Evolutionary conservation across 2,797 vertebrate species (phyloP), one percentile per base, ranked within the genome.

Genomic region (Tadarida brasiliensis): DNA sequence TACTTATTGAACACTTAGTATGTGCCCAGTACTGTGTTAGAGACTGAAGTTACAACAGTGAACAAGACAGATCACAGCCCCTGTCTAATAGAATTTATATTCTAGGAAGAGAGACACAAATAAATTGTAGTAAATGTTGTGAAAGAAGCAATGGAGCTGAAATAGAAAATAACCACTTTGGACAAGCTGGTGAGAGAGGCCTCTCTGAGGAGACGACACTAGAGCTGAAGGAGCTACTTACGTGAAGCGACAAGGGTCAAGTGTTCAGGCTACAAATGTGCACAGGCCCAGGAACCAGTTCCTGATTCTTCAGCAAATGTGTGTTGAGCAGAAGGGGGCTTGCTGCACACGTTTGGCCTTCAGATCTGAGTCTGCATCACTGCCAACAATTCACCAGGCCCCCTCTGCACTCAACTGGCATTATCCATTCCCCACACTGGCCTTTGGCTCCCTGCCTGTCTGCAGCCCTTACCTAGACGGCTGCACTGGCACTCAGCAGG

Each of bases 51-150:
- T 30, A 10, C 47, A 35, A 14, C n/a, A 33, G 15, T 28, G 22
- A 33, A 76, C 26, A 74, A 74, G 51, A 76, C 33, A 71, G 20
- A 35, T 77, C 49, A 33, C 44, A 20, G 33, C 26, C 54, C 47
- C 20, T 85, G 77, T 59, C 28, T 51, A 30, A 67, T 3, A 68
- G 44, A 67, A 82, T 49, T 56, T 88, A 15, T 22, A 30, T 51
- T 96, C 24, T 73, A 88, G 26, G 28, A 47, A 88, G 22, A 33
- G 12, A 96, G 33, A 71, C 7, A 15, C 59, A 67, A 33, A 63
- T 77, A 65, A 51, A 57, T 59, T 44, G 39, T 35, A 63, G 51
- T 17, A 51, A 77, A 35, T 28, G 24, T 5, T 84, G 2, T 86
- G 26, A 76, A 81, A 49, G 65, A 88, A 80, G 63, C 30, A 39